Evolutionary conservation across 2,797 vertebrate genomes (phyloP).

Genomic region (Sebastes goodei): DNA sequence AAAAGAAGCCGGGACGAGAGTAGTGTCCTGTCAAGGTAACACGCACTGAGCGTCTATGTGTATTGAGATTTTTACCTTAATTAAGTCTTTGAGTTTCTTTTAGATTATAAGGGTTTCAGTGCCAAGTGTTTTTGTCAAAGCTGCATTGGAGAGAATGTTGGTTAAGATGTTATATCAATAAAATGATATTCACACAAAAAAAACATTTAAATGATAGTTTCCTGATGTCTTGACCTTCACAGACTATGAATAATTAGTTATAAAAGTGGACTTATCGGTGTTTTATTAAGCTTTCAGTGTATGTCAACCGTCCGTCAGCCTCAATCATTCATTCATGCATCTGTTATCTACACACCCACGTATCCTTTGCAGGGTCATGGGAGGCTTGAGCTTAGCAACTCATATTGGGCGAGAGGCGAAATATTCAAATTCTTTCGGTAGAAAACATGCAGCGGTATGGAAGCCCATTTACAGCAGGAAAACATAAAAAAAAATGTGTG

Average conservation of each 20-base stretch:
- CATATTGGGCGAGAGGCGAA: background rate
- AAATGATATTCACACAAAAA: conserved; percentile 54
- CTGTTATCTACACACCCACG: background rate
- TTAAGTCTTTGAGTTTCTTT: conserved; percentile 51
- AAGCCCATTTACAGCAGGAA: background rate
- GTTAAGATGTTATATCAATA: conserved; percentile 66
- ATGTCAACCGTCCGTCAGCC: background rate
- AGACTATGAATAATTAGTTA: background rate
- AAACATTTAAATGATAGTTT: background rate
- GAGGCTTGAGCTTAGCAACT: background rate
- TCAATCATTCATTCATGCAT: background rate
- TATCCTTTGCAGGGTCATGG: background rate
- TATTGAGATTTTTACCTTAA: conserved; percentile 58
- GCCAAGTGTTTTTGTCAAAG: conserved; percentile 60
- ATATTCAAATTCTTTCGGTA: background rate
- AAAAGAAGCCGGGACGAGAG: background rate
- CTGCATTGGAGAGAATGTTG: conserved; percentile 59
- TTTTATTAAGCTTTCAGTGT: background rate
- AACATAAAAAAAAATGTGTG: background rate
- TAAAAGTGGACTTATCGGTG: background rate
- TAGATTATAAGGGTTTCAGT: conserved; percentile 44
- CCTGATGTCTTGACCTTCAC: background rate
- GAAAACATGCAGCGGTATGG: background rate
- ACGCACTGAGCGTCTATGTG: conserved; percentile 25
- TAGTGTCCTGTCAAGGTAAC: conserved; percentile 31